Conservation (phyloP, 2,888 invertebrate species). For the Tipula vernalis region DNA sequence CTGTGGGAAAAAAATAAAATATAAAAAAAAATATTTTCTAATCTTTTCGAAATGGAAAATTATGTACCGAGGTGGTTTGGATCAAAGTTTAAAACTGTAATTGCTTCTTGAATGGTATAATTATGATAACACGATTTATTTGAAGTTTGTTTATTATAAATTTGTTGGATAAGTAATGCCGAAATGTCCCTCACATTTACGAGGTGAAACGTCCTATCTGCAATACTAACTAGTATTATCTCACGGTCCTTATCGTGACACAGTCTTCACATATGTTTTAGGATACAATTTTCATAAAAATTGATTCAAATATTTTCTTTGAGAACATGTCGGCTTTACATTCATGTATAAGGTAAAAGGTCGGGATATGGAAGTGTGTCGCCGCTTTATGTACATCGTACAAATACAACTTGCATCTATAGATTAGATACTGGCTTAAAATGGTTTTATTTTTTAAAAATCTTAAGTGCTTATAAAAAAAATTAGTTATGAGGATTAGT, state of each 20-base stretch:
- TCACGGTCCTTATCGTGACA: not conserved
- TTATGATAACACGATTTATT: not conserved
- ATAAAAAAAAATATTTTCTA: not conserved
- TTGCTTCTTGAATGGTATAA: not conserved
- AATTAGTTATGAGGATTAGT: not conserved
- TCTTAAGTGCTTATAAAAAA: not conserved
- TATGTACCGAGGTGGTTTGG: not conserved
- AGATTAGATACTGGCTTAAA: not conserved
- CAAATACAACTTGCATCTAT: not conserved
- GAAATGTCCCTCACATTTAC: not conserved
- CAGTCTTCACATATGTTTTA: not conserved
- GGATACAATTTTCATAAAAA: not conserved
- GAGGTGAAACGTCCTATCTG: not conserved
- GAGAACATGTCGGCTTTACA: not conserved
- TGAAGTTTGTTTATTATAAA: not conserved
- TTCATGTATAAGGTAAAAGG: not conserved
- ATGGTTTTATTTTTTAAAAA: not conserved
- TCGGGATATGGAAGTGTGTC: not conserved
- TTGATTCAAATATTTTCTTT: not conserved
- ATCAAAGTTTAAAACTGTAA: not conserved
- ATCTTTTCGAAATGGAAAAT: not conserved
- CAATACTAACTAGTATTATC: not conserved
- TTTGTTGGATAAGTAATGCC: not conserved
- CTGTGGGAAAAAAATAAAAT: not conserved
- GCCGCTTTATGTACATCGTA: not conserved